Conservation (phyloP, 2,888 invertebrate species). For the Cephonodes hylas region DNA sequence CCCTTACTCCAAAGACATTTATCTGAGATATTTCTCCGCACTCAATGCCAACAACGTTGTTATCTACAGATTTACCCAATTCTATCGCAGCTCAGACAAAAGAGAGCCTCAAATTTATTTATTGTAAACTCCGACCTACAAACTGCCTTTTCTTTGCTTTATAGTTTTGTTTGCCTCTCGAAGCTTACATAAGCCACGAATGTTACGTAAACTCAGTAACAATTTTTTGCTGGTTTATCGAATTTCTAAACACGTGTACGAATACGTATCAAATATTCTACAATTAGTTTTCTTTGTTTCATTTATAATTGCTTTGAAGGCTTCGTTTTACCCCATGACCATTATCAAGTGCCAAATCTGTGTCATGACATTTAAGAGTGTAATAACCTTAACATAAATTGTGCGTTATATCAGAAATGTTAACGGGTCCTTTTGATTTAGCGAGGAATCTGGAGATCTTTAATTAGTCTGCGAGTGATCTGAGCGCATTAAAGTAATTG, state of each 20-base stretch:
- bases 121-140: background rate
- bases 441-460: background rate
- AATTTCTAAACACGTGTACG: background rate
- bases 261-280: too few species aligned
- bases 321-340: background rate
- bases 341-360: background rate
- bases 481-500: background rate
- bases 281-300: background rate
- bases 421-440: background rate
- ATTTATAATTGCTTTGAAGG: background rate
- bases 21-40: too few species aligned
- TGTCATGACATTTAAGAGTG: background rate
- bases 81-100: background rate
- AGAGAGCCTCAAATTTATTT: background rate
- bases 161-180: constrained; percentile 33
- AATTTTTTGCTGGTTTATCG: background rate
- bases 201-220: background rate
- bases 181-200: background rate
- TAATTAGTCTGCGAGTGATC: background rate
- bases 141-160: constrained; percentile 24
- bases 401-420: background rate
- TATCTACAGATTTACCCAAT: background rate
- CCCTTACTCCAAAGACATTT: too few species aligned
- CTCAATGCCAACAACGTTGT: background rate
- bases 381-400: background rate